Conservation (phyloP, 2,113 vertebrate genomes). For the Vulpes ferrilata region DNA sequence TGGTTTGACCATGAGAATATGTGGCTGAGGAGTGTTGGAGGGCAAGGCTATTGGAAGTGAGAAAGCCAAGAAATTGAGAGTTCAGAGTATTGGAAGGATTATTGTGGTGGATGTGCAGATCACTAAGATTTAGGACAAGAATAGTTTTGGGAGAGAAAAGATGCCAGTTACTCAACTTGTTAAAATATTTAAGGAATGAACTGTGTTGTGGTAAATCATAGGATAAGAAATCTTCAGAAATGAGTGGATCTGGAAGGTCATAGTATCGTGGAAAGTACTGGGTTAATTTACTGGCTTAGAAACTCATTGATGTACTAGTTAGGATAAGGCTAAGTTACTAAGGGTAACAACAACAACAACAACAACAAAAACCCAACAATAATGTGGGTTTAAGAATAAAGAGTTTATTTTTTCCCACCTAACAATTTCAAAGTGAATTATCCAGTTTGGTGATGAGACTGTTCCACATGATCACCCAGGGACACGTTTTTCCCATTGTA, state of each 20-base stretch:
- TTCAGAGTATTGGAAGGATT: not conserved
- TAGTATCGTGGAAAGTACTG: not conserved
- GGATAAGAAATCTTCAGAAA: not conserved
- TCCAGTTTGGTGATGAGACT: not conserved
- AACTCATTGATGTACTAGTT: not conserved
- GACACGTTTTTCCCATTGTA: not conserved
- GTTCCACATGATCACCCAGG: not conserved
- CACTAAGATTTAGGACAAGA: not conserved
- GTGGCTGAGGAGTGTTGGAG: not conserved
- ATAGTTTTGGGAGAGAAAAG: not conserved
- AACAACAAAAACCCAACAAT: not conserved
- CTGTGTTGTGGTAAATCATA: not conserved
- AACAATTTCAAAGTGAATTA: not conserved
- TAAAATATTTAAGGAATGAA: conserved; percentile 36
- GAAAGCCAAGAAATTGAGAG: not conserved
- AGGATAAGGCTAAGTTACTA: not conserved
- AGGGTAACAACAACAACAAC: not conserved
- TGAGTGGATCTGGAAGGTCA: not conserved
- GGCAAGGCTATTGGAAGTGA: not conserved
- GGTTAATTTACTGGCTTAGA: not conserved
- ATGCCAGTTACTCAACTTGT: not conserved
- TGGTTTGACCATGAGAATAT: not conserved
- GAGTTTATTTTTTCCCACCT: conserved; percentile 32
- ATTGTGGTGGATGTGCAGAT: not conserved
- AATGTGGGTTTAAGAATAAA: conserved; percentile 30